Evolutionary conservation across 1,140 invertebrate genomes (phyloP).

Genomic region (Macrotrachela quadricornifera): DNA sequence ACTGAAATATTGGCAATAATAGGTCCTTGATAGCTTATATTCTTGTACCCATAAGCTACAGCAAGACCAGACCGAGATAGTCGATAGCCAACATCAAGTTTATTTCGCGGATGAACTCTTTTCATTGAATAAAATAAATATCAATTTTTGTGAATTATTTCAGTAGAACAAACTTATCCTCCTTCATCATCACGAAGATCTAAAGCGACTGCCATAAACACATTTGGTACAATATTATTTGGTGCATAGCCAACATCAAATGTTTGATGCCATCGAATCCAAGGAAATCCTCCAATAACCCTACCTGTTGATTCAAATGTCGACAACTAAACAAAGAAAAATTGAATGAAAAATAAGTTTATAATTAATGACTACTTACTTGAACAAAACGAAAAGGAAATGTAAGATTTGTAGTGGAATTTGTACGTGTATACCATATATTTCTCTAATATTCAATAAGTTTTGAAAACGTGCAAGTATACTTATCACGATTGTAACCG

Average conservation of each 20-base stretch:
- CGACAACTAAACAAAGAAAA: slow-evolving; percentile 23
- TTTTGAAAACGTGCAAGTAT: slow-evolving; percentile 19
- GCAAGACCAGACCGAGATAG: too few species aligned
- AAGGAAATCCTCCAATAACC: slow-evolving; percentile 11
- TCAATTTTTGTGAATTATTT: too few species aligned
- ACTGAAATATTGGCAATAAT: too few species aligned
- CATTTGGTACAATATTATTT: slow-evolving; percentile 14
- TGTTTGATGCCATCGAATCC: slow-evolving; percentile 21
- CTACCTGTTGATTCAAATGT: background rate
- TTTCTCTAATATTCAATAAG: slow-evolving; percentile 20
- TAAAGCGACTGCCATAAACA: slow-evolving; percentile 24
- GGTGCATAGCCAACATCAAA: slow-evolving; percentile 17
- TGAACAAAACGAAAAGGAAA: slow-evolving; percentile 27
- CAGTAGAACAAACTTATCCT: background rate
- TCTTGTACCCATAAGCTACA: too few species aligned
- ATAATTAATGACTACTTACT: slow-evolving; percentile 9
- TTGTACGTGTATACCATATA: slow-evolving; percentile 11
- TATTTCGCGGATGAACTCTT: too few species aligned
- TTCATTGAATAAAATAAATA: too few species aligned
- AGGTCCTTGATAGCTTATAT: too few species aligned
- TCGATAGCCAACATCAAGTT: too few species aligned
- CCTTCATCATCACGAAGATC: slow-evolving; percentile 15
- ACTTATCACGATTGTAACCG: slow-evolving; percentile 9
- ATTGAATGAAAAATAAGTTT: slow-evolving; percentile 14
- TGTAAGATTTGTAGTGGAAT: slow-evolving; percentile 11